These are phyloP conservation scores for Balearica regulorum DNA, from an alignment of 2,797 vertebrate genomes.

Conservation along the genomic window DNA sequence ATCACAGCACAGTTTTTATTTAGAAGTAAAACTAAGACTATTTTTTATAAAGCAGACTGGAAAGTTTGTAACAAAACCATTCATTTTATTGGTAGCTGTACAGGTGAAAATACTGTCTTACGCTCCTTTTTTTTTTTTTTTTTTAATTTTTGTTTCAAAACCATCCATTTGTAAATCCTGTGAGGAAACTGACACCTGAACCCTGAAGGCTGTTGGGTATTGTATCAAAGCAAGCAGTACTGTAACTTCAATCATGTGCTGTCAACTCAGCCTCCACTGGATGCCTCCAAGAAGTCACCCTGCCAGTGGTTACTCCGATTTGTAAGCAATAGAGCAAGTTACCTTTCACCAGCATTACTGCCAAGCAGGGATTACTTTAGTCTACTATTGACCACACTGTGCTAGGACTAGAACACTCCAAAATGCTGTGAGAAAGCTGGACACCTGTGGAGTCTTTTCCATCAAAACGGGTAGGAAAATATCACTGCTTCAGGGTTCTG, in stretches of 20 bases:
- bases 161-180: slow-evolving; percentile 3
- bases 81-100: slow-evolving; percentile 48
- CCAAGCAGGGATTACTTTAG: slow-evolving; percentile 67
- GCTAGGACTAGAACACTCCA: slow-evolving; percentile 51
- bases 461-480: slow-evolving; percentile 72
- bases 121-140: neutral
- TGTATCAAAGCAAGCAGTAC: neutral
- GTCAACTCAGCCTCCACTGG: slow-evolving; percentile 20
- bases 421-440: slow-evolving; percentile 54
- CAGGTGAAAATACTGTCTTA: slow-evolving; percentile 35
- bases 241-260: neutral
- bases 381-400: slow-evolving; percentile 42
- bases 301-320: slow-evolving; percentile 60
- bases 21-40: slow-evolving; percentile 60
- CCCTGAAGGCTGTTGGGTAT: slow-evolving; percentile 37
- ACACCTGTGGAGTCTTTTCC: slow-evolving; percentile 62
- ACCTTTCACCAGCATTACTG: slow-evolving; percentile 78
- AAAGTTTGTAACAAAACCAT: slow-evolving; percentile 61
- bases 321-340: slow-evolving; percentile 68
- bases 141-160: neutral
- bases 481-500: slow-evolving; percentile 68
- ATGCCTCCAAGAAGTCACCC: slow-evolving; percentile 51
- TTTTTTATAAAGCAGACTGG: slow-evolving; percentile 67
- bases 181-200: slow-evolving; percentile 46
- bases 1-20: slow-evolving; percentile 69